Base-by-base conservation (phyloP, 2,797 vertebrate species). In the Echiichthys vipera region DNA sequence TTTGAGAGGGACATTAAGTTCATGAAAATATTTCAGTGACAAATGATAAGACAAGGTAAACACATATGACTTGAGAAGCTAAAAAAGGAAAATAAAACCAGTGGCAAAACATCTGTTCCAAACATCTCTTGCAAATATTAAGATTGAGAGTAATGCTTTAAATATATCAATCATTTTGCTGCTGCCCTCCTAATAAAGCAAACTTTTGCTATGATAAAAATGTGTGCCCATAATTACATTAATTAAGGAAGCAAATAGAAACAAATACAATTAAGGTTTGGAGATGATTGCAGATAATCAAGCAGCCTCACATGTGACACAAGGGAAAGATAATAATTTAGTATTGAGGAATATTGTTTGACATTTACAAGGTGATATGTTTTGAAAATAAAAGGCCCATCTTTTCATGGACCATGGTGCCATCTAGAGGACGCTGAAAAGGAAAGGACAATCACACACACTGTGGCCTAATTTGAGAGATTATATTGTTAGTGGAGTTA, bases 321-420 rank as follows among this genome's bases (percentile, higher is more conserved):
- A 78, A 53, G 86, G 86, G 88, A 18, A 68, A 88, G 90, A 86
- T 86, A 84, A 74, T 88, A 79, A 85, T 90, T 89, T 87, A 74
- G 74, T 77, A 70, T 83, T 6, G 15, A 74, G 71, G 65, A 86
- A 83, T 85, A 84, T 81, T 78, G 71, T 87, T 83, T 80, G 79
- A 86, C 86, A 86, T 88, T 88, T 84, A 79, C 73, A 84, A 81
- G 77, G 87, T 82, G 80, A 83, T 74, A 49, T 81, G 66, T 81
- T 73, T 74, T 72, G 74, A 76, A 86, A 81, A 73, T 68, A 63
- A 88, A 84, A 65, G 34, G 42, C 42, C 56, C 29, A 75, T 57
- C 51, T 88, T 95, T 93, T 82, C 81, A 77, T 92, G 94, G 94
- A 92, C 89, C 88, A 93, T 84, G 92, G 87, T 82, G 83, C 92